Evolutionary conservation across 1,140 invertebrate genomes (phyloP).

Genomic region (Homalodisca vitripennis): DNA sequence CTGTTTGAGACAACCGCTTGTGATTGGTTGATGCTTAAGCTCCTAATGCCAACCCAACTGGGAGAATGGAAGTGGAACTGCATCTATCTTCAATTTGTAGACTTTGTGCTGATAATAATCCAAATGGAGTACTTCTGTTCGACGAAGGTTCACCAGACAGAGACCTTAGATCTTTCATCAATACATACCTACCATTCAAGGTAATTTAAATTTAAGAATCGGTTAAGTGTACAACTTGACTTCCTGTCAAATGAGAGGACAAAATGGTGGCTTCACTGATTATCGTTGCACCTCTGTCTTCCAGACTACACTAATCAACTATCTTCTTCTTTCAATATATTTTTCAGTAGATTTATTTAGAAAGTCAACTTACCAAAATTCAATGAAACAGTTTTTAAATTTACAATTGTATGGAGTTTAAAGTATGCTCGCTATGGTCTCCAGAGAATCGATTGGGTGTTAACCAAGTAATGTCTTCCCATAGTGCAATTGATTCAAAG

Average conservation of each 20-base stretch:
- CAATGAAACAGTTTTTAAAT: too few species aligned
- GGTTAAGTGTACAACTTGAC: slow-evolving; percentile 59
- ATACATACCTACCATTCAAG: slow-evolving; percentile 69
- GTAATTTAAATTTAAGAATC: slow-evolving; percentile 49
- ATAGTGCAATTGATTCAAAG: too few species aligned
- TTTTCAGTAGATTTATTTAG: slow-evolving; percentile 33
- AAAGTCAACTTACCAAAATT: background rate
- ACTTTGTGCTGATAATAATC: slow-evolving; percentile 69
- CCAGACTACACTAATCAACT: slow-evolving; percentile 41
- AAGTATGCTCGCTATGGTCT: too few species aligned
- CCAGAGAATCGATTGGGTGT: too few species aligned
- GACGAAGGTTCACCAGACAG: slow-evolving; percentile 54
- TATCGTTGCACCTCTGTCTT: slow-evolving; percentile 42
- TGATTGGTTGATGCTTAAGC: too few species aligned
- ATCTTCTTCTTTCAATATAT: slow-evolving; percentile 8
- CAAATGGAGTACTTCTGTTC: slow-evolving; percentile 63
- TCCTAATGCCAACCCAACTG: too few species aligned
- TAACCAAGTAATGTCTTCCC: too few species aligned
- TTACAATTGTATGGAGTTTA: too few species aligned
- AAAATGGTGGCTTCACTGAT: slow-evolving; percentile 47
- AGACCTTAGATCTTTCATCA: slow-evolving; percentile 62
- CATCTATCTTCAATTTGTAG: slow-evolving; percentile 68
- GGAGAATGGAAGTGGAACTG: slow-evolving; percentile 47
- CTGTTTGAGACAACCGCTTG: too few species aligned
- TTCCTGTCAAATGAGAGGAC: slow-evolving; percentile 48